Evolutionary conservation across 2,113 vertebrate species (phyloP).

Genomic region (Scomber japonicus): DNA sequence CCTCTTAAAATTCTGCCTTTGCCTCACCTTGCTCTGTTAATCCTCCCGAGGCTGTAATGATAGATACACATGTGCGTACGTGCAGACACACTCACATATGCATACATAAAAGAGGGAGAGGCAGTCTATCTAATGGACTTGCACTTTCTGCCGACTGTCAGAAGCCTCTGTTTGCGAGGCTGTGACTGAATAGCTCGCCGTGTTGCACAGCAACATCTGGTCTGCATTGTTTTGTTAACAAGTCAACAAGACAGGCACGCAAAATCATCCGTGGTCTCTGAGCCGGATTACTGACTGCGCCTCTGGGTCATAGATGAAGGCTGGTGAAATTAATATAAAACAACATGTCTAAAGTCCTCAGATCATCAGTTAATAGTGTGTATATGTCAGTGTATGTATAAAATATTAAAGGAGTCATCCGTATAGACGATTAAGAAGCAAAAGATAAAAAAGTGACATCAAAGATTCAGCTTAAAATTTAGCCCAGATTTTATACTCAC

Average conservation of each 20-base stretch:
- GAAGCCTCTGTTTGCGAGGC: slow-evolving; percentile 43
- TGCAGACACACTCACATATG: slow-evolving; percentile 11
- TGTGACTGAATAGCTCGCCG: slow-evolving; percentile 24
- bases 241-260: slow-evolving; percentile 44
- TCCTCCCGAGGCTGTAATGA: slow-evolving; percentile 71
- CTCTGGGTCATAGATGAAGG: slow-evolving; percentile 11
- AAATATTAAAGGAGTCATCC: not conserved
- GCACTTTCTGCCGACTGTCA: slow-evolving; percentile 52
- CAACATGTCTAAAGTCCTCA: not conserved
- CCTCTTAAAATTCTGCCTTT: slow-evolving; percentile 63
- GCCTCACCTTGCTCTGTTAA: slow-evolving; percentile 73
- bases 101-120: slow-evolving; percentile 45
- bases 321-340: slow-evolving; percentile 6
- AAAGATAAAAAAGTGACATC: not conserved
- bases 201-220: slow-evolving; percentile 62
- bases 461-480: not conserved
- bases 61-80: slow-evolving; percentile 45
- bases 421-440: too few relatives aligned
- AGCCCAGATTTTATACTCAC: not conserved
- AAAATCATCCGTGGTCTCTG: slow-evolving; percentile 41
- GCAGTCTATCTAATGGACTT: slow-evolving; percentile 62
- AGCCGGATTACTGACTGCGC: slow-evolving; percentile 18
- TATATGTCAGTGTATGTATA: not conserved
- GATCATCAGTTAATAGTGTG: slow-evolving; percentile 5
- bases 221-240: slow-evolving; percentile 55